Evolutionary conservation across 2,113 vertebrate species (phyloP), one percentile per base, ranked within the genome.

Genomic region (Etheostoma cragini): DNA sequence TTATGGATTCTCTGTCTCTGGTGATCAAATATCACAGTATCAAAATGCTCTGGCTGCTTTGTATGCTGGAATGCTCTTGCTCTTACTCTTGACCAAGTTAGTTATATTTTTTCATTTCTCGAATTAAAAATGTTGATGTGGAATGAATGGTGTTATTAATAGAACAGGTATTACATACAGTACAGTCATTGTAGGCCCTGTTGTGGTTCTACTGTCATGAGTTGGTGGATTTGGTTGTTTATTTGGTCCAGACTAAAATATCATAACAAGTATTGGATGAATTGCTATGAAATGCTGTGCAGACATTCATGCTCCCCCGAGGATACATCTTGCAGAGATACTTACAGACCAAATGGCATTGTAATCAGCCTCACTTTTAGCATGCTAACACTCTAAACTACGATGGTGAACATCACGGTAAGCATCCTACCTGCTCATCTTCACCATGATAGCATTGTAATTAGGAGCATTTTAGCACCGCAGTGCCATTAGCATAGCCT

Each of bases 41-140:
- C 24, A 57, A 68, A 65, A 42, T 26, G 17, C 65, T 53, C 53
- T 47, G 74, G 65, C 76, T 83, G 47, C 58, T 65, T 56, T 58
- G 74, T 61, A 79, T 83, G 47, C 58, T 61, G 54, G 26, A 78
- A 68, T 61, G 45, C 8, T 72, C 24, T 30, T 35, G 38, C 17
- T 63, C 14, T 71, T 58, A 53, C 53, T 75, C 14, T 50, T 57
- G 13, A 74, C 17, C 17, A 26, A 5, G 19, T 49, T 14, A 69
- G 63, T 46, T 22, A 14, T 24, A 12, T 6, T 58, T 69, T 70
- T 84, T 45, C 6, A 53, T 70, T 33, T 63, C 4, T 0, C 0
- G 0, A 62, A 47, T 49, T 38, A 7, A 26, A 46, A 21, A 13
- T 13, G 61, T 19, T 30, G 47, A 35, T 35, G 38, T 24, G 70